Evolutionary conservation across 2,888 invertebrate genomes (phyloP).

Genomic region (Dasysyrphus tricinctus): DNA sequence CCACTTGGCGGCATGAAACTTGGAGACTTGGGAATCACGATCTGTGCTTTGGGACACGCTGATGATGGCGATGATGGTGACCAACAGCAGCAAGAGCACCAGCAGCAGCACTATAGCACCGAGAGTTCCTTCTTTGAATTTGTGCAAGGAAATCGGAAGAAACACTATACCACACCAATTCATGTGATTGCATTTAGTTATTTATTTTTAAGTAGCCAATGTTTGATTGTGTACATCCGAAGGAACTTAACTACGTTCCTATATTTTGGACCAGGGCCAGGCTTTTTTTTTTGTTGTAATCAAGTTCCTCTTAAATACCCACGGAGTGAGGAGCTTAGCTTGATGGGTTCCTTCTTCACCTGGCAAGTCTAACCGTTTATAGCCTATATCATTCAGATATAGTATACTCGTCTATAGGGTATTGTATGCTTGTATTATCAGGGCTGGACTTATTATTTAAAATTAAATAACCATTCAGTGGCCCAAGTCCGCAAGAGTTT

Average conservation of each 20-base stretch:
- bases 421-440: not conserved
- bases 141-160: slow-evolving; percentile 69
- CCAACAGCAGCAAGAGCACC: slow-evolving; percentile 40
- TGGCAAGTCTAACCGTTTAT: slow-evolving; percentile 42
- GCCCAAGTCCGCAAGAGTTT: too few species aligned
- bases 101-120: not conserved
- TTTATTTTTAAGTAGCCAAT: slow-evolving; percentile 74
- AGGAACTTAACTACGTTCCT: slow-evolving; percentile 38
- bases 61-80: slow-evolving; percentile 26
- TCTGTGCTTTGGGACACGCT: slow-evolving; percentile 48
- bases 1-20: slow-evolving; percentile 52
- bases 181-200: slow-evolving; percentile 71
- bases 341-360: slow-evolving; percentile 53
- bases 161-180: slow-evolving; percentile 73
- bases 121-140: slow-evolving; percentile 50
- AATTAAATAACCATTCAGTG: too few species aligned
- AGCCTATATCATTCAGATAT: slow-evolving; percentile 46
- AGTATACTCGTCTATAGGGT: not conserved
- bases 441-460: not conserved
- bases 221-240: slow-evolving; percentile 58
- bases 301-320: slow-evolving; percentile 68
- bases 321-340: slow-evolving; percentile 29
- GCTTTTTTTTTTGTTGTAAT: slow-evolving; percentile 36
- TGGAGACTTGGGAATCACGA: slow-evolving; percentile 69
- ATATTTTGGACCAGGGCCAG: slow-evolving; percentile 27